phyloP scores from a whole-genome alignment of 2,113 vertebrate species.

The Elanus axillaris region DNA sequence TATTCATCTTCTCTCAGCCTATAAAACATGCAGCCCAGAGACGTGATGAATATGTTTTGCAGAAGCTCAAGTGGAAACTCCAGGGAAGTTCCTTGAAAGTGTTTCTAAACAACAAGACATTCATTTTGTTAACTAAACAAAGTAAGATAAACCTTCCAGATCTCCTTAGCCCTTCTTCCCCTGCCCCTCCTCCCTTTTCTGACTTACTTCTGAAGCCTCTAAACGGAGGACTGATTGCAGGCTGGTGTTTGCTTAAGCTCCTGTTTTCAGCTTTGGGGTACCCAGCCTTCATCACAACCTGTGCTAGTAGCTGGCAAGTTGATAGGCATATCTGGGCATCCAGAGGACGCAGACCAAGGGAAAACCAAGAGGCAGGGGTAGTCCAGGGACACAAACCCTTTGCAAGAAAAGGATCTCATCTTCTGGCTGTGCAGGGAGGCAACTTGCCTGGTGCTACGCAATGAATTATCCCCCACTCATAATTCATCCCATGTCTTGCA shows the following conservation, averaged over 20 bases:
- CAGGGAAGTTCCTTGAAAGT: slow-evolving; percentile 3
- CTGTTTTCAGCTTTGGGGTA: neutral
- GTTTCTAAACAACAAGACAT: neutral
- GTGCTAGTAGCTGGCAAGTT: neutral
- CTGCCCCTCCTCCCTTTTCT: neutral
- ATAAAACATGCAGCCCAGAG: neutral
- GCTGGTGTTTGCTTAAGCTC: neutral
- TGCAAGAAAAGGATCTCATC: neutral
- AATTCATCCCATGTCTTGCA: neutral
- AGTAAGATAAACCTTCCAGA: neutral
- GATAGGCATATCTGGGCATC: neutral
- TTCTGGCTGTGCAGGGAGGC: neutral
- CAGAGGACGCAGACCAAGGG: neutral
- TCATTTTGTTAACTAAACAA: neutral
- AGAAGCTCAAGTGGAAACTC: neutral
- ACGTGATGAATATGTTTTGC: neutral
- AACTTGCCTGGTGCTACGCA: neutral
- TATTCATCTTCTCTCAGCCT: neutral
- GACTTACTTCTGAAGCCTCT: neutral
- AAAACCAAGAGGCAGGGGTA: neutral
- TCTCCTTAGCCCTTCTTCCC: neutral
- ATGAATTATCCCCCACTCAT: neutral
- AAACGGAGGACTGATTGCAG: neutral
- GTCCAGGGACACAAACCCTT: neutral
- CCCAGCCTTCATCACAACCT: neutral